These are phyloP conservation scores for Tretioscincus oriximinensis DNA, from an alignment of 2,113 vertebrate genomes.

Conservation along the genomic window DNA sequence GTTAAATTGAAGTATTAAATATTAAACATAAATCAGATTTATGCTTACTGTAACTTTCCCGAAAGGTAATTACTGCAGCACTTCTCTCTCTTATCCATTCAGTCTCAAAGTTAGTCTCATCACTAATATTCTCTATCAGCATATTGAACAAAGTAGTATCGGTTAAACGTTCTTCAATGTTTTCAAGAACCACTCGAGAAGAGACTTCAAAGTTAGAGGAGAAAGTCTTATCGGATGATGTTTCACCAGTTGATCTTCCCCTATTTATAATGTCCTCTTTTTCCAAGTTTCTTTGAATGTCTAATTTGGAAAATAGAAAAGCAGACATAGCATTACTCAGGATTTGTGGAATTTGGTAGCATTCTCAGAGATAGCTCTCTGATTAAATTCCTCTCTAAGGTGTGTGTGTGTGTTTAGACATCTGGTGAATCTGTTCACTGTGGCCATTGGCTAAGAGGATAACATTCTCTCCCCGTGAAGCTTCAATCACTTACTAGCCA, in stretches of 20 bases:
- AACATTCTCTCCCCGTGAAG: too few relatives aligned
- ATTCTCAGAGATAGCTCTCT: too few relatives aligned
- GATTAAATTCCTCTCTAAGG: too few relatives aligned
- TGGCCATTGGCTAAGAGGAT: too few relatives aligned
- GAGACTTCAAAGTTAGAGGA: background rate
- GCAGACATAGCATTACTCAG: background rate
- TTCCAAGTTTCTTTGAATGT: constrained; percentile 26
- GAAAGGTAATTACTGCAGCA: constrained; percentile 77
- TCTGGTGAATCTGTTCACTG: too few relatives aligned
- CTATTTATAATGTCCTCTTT: background rate
- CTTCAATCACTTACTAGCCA: too few relatives aligned
- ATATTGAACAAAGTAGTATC: constrained; percentile 56
- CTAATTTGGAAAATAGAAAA: constrained; percentile 36
- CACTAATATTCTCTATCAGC: constrained; percentile 78
- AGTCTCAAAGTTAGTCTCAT: constrained; percentile 63
- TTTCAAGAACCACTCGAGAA: constrained; percentile 73
- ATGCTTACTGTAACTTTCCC: constrained; percentile 69
- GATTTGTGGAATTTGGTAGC: background rate
- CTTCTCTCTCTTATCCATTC: constrained; percentile 77
- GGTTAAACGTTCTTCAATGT: constrained; percentile 47
- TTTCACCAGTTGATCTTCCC: background rate
- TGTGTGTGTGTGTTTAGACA: too few relatives aligned
- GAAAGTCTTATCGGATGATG: background rate
- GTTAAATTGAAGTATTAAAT: too few relatives aligned
- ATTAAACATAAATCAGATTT: background rate